Conservation (phyloP, 1,140 invertebrate species). For the Camponotus floridanus region DNA sequence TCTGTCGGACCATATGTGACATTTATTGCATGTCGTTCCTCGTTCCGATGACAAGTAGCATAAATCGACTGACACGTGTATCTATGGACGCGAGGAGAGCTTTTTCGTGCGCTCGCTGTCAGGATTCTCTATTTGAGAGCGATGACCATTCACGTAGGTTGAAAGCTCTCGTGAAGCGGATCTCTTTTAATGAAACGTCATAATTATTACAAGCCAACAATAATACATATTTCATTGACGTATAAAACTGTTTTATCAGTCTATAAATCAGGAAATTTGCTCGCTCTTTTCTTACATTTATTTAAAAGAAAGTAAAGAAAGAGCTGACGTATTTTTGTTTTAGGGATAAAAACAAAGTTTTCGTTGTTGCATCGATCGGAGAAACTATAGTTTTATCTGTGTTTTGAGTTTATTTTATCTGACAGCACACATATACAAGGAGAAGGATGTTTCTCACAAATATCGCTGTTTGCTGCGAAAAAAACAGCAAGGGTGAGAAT, state of each 20-base stretch:
- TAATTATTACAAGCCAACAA: slow-evolving; percentile 13
- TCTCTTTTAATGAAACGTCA: not conserved
- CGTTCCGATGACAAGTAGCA: slow-evolving; percentile 10
- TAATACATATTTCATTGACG: not conserved
- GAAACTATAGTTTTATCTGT: not conserved
- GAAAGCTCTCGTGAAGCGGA: slow-evolving; percentile 18
- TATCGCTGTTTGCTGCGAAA: not conserved
- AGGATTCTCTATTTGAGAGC: slow-evolving; percentile 54
- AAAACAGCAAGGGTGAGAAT: not conserved
- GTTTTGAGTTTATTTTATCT: not conserved
- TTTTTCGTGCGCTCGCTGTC: not conserved
- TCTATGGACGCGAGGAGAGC: slow-evolving; percentile 47
- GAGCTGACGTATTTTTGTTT: not conserved
- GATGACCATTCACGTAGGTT: slow-evolving; percentile 43
- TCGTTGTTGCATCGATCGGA: not conserved
- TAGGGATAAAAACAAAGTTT: not conserved
- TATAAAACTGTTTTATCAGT: not conserved
- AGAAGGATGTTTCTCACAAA: not conserved
- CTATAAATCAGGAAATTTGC: slow-evolving; percentile 1
- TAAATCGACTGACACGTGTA: slow-evolving; percentile 53
- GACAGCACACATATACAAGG: not conserved
- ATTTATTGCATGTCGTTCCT: slow-evolving; percentile 42
- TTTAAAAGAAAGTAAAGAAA: not conserved
- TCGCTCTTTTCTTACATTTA: not conserved
- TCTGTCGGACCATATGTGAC: slow-evolving; percentile 2